These are phyloP conservation scores for western clawed frog (Xenopus tropicalis) DNA, from an alignment of 2,113 vertebrate genomes.

Conservation along the genomic window UCB_Xtro_10.0 CM004448.2:12832001-12832500, in stretches of 20 bases:
- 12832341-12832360: not conserved
- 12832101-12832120: too few species aligned
- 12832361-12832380: rapidly evolving
- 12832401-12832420: not conserved
- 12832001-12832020: not conserved
- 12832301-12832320: not conserved
- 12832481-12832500: not conserved
- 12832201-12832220: not conserved
- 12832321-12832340: too few species aligned
- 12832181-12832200: not conserved
- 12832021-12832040: not conserved
- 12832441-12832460: slow-evolving; percentile 20
- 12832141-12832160: too few species aligned
- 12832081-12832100: not conserved
- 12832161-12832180: not conserved
- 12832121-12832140: too few species aligned
- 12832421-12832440: not conserved
- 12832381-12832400: not conserved
- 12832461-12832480: slow-evolving; percentile 14
- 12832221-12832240: not conserved
- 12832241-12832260: not conserved
- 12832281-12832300: rapidly evolving
- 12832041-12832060: not conserved
- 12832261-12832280: not conserved
- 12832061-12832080: not conserved